phyloP scores from a whole-genome alignment of 2,888 invertebrate species.

The Drosophila subquinaria region DNA sequence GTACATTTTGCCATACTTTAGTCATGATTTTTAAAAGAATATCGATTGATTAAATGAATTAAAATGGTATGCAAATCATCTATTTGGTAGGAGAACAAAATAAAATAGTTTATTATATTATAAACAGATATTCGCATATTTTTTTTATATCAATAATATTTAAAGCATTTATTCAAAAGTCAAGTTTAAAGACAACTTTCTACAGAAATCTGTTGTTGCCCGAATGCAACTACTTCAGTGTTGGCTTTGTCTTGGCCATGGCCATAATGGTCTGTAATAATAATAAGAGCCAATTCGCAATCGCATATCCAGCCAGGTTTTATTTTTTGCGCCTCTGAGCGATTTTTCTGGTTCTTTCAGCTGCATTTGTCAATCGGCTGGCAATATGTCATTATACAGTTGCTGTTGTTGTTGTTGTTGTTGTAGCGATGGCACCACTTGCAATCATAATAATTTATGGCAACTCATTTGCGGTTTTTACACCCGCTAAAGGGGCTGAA shows the following conservation, averaged over 20 bases:
- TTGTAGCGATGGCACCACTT: conserved; percentile 37
- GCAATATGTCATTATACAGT: conserved; percentile 84
- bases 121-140: not conserved
- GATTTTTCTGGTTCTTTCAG: conserved; percentile 47
- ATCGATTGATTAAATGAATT: too few species aligned
- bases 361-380: conserved; percentile 72
- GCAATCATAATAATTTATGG: conserved; percentile 84
- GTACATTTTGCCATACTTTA: too few species aligned
- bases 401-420: conserved; percentile 67
- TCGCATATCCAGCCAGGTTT: conserved; percentile 11
- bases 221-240: not conserved
- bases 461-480: conserved; percentile 76
- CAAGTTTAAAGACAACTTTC: not conserved
- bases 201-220: not conserved
- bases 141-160: not conserved
- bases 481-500: conserved; percentile 51
- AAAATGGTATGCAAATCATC: too few species aligned
- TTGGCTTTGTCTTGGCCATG: conserved; percentile 11
- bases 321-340: conserved; percentile 18
- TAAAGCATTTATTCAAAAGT: not conserved
- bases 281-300: conserved; percentile 23
- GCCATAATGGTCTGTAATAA: conserved; percentile 29
- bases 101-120: not conserved
- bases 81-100: too few species aligned
- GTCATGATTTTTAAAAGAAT: too few species aligned